phyloP scores from a whole-genome alignment of 2,888 invertebrate species.

The Eristalinus sepulchralis region DNA sequence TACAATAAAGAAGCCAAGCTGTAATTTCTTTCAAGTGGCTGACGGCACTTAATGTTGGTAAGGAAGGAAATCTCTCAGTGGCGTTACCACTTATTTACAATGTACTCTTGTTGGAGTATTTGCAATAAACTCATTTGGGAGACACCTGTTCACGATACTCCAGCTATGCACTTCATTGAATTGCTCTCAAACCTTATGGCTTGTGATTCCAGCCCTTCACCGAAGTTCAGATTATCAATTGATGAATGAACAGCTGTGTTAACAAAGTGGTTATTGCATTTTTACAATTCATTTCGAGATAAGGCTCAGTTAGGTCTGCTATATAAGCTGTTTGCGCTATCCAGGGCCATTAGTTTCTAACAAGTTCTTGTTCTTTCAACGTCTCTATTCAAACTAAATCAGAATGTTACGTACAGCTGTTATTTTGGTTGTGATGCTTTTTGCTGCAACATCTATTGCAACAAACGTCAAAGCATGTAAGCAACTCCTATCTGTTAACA shows the following conservation, averaged over 20 bases:
- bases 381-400: neutral
- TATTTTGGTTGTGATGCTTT: conserved; percentile 22
- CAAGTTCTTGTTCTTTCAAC: neutral
- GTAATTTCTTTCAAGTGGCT: no score
- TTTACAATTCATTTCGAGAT: conserved; percentile 8
- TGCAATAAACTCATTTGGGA: no score
- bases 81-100: no score
- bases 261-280: conserved; percentile 15
- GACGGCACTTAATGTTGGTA: no score
- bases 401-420: conserved; percentile 42
- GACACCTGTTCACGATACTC: no score
- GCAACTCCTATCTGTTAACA: neutral
- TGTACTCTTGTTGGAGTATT: no score
- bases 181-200: no score
- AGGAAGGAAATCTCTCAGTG: no score
- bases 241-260: conserved; percentile 37
- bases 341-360: neutral
- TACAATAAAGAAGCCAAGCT: no score
- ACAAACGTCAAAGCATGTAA: conserved; percentile 60
- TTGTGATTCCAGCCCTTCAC: no score
- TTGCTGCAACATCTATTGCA: conserved; percentile 19
- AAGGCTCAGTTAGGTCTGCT: conserved; percentile 1
- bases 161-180: no score
- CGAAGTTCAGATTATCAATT: no score
- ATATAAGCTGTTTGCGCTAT: conserved; percentile 29